Evolutionary conservation across 2,888 invertebrate species (phyloP).

Genomic region (Drosophila colorata): DNA sequence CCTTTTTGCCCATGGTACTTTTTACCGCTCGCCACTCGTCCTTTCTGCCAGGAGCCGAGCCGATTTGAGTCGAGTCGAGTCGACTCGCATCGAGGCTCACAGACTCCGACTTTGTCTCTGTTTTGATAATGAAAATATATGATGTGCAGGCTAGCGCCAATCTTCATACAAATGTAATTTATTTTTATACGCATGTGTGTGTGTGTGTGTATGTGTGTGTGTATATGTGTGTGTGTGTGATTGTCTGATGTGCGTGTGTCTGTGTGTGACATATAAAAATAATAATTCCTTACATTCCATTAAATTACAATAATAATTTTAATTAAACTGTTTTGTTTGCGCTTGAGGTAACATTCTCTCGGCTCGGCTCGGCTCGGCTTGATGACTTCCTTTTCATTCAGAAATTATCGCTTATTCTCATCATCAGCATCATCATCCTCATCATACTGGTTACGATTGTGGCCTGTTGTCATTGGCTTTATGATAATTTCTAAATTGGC

Average conservation of each 20-base stretch:
- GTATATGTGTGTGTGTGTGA: slow-evolving; percentile 19
- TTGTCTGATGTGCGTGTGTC: slow-evolving; percentile 18
- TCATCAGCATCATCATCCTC: slow-evolving; percentile 37
- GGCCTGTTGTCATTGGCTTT: slow-evolving; percentile 52
- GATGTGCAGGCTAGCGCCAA: slow-evolving; percentile 77
- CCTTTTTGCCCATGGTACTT: slow-evolving; percentile 49
- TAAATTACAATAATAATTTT: slow-evolving; percentile 81
- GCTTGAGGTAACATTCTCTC: slow-evolving; percentile 62
- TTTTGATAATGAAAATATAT: slow-evolving; percentile 83
- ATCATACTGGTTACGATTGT: slow-evolving; percentile 42
- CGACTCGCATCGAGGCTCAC: slow-evolving; percentile 14
- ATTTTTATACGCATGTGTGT: slow-evolving; percentile 68
- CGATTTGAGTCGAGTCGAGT: slow-evolving; percentile 20
- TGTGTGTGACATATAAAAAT: slow-evolving; percentile 63
- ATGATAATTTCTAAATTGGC: slow-evolving; percentile 64
- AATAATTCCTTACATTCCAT: slow-evolving; percentile 79
- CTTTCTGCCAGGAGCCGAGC: slow-evolving; percentile 20
- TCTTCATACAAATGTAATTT: slow-evolving; percentile 82
- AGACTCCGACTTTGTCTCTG: slow-evolving; percentile 66
- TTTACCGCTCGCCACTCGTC: slow-evolving; percentile 42
- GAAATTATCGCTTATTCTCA: slow-evolving; percentile 47
- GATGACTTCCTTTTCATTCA: slow-evolving; percentile 54
- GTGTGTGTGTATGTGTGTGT: slow-evolving; percentile 34
- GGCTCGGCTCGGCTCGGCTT: slow-evolving; percentile 26
- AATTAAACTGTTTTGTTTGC: slow-evolving; percentile 78